Conservation (phyloP, 2,113 vertebrate genomes). For the Oncorhynchus kisutch region DNA sequence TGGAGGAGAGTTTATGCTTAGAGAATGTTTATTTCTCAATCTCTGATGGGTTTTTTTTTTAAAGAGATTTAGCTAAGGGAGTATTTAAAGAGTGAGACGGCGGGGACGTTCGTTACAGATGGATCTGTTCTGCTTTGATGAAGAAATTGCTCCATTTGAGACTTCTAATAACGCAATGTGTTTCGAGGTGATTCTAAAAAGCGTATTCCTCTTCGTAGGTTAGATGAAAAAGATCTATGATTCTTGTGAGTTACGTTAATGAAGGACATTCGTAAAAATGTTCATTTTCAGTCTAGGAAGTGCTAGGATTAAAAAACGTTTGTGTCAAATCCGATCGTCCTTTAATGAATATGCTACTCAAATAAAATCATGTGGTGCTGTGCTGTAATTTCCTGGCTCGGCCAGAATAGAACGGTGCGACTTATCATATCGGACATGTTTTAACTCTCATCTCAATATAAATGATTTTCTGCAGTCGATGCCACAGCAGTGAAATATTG, state of each 20-base stretch:
- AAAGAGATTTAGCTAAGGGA: constrained; percentile 12
- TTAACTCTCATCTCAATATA: constrained; percentile 61
- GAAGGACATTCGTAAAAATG: constrained; percentile 27
- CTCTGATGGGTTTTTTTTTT: constrained; percentile 42
- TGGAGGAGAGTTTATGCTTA: constrained; percentile 25
- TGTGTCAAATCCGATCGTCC: constrained; percentile 47
- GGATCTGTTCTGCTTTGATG: constrained; percentile 33
- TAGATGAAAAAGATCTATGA: constrained; percentile 35
- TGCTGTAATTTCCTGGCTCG: constrained; percentile 61
- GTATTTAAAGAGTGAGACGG: constrained; percentile 3
- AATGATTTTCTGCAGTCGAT: constrained; percentile 32
- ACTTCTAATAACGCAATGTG: neutral
- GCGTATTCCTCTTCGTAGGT: constrained; percentile 19
- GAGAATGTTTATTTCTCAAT: constrained; percentile 59
- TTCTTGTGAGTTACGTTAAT: constrained; percentile 37
- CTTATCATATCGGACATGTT: constrained; percentile 47
- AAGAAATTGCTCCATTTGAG: constrained; percentile 6
- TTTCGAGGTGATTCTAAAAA: neutral
- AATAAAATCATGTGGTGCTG: constrained; percentile 56
- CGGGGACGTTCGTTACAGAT: constrained; percentile 19
- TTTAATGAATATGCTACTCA: constrained; percentile 57
- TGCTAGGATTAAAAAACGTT: constrained; percentile 46
- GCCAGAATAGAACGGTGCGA: constrained; percentile 22
- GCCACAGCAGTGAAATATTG: constrained; percentile 44
- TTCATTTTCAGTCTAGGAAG: constrained; percentile 28